phyloP scores from a whole-genome alignment of 2,888 invertebrate species.

The Nomada ferruginata region DNA sequence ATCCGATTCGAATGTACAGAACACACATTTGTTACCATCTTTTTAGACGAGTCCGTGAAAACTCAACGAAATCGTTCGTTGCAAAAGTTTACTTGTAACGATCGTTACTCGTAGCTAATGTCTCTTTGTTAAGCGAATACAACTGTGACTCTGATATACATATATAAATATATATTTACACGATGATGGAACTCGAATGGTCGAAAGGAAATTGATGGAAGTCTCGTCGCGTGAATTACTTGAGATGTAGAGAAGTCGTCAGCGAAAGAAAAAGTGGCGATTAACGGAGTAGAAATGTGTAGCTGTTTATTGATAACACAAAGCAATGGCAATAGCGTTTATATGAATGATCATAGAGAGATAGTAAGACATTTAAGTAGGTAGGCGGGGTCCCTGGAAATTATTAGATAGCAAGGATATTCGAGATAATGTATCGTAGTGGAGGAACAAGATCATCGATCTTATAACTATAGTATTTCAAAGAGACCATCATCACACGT shows the following conservation, averaged over 20 bases:
- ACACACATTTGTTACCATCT: slow-evolving; percentile 20
- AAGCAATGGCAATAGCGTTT: slow-evolving; percentile 26
- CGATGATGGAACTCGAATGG: slow-evolving; percentile 17
- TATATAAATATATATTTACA: not conserved
- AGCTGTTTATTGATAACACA: slow-evolving; percentile 26
- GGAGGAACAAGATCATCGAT: slow-evolving; percentile 13
- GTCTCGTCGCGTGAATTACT: slow-evolving; percentile 15
- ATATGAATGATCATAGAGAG: slow-evolving; percentile 12
- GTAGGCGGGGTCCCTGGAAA: slow-evolving; percentile 34
- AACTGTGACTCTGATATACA: slow-evolving; percentile 19
- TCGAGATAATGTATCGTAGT: slow-evolving; percentile 23
- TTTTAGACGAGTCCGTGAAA: slow-evolving; percentile 14
- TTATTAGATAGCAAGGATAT: slow-evolving; percentile 24
- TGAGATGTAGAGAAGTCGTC: slow-evolving; percentile 7
- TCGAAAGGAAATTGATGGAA: slow-evolving; percentile 19
- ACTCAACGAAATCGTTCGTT: slow-evolving; percentile 18
- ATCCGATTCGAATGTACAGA: slow-evolving; percentile 19
- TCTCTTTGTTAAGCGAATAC: slow-evolving; percentile 28
- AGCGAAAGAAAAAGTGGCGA: slow-evolving; percentile 13
- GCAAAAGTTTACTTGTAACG: slow-evolving; percentile 23
- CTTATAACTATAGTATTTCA: slow-evolving; percentile 12
- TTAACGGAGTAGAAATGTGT: slow-evolving; percentile 20
- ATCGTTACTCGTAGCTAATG: slow-evolving; percentile 25
- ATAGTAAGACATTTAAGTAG: slow-evolving; percentile 16
- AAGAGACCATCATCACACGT: slow-evolving; percentile 24